phyloP scores from a whole-genome alignment of 2,113 vertebrate species.

The Tretioscincus oriximinensis region DNA sequence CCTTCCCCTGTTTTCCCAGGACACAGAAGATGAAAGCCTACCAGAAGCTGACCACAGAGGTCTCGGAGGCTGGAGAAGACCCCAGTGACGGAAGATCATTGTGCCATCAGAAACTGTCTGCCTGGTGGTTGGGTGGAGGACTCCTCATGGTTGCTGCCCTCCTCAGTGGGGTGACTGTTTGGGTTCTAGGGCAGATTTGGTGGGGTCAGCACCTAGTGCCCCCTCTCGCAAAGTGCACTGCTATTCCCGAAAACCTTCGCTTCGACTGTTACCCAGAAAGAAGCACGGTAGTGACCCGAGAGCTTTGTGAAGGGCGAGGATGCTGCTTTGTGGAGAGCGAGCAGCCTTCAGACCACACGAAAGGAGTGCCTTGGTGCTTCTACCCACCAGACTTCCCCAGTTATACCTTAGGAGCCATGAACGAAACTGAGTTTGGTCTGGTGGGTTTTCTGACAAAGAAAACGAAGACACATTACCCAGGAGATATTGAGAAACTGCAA shows the following conservation, averaged over 20 bases:
- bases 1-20: slow-evolving; percentile 12
- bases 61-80: slow-evolving; percentile 33
- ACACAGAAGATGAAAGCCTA: slow-evolving; percentile 51
- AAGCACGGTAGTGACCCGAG: slow-evolving; percentile 73
- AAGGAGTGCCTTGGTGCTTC: slow-evolving; percentile 85
- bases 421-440: slow-evolving; percentile 71
- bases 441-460: slow-evolving; percentile 71
- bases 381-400: slow-evolving; percentile 82
- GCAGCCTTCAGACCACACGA: accelerated
- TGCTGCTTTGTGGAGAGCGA: slow-evolving; percentile 79
- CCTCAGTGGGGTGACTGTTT: slow-evolving; percentile 56
- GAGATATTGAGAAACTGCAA: slow-evolving; percentile 75
- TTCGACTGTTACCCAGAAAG: slow-evolving; percentile 88
- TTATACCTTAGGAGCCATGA: slow-evolving; percentile 73
- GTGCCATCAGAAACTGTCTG: slow-evolving; percentile 7
- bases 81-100: accelerated
- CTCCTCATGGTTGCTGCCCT: slow-evolving; percentile 42
- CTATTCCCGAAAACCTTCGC: slow-evolving; percentile 69
- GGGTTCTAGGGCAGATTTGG: slow-evolving; percentile 57
- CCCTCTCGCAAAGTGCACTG: slow-evolving; percentile 53
- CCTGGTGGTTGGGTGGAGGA: slow-evolving; percentile 42
- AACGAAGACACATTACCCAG: slow-evolving; percentile 81
- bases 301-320: slow-evolving; percentile 80
- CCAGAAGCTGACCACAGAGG: slow-evolving; percentile 20
- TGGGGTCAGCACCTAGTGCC: not conserved